Conservation (phyloP, 2,113 vertebrate species). For the Ellobius talpinus region DNA sequence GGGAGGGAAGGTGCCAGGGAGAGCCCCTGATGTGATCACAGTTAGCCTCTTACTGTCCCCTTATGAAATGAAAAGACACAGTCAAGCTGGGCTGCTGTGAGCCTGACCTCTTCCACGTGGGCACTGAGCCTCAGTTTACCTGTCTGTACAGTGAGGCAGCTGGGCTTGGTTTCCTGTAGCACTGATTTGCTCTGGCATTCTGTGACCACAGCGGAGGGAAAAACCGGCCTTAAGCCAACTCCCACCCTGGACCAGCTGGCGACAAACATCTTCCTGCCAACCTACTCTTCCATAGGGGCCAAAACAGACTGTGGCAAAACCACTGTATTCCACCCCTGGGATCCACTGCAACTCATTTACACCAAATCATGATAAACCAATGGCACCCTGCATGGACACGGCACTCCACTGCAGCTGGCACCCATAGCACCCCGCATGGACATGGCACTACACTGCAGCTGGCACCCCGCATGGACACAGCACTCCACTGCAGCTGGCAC, state of each 20-base stretch:
- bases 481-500: neutral
- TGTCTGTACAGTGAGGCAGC: neutral
- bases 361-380: neutral
- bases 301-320: neutral
- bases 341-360: neutral
- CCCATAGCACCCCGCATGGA: neutral
- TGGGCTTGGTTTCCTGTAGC: neutral
- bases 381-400: fast-evolving
- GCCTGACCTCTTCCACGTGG: neutral
- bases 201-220: neutral
- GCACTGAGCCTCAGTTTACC: neutral
- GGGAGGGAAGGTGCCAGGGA: too few relatives aligned
- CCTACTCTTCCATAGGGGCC: fast-evolving
- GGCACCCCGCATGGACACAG: fast-evolving
- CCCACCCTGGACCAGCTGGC: neutral
- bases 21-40: fast-evolving
- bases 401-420: neutral
- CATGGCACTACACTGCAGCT: too few relatives aligned
- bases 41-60: neutral
- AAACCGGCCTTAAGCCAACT: neutral
- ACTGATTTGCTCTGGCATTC: neutral
- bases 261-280: neutral
- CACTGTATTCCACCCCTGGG: neutral
- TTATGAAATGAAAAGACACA: neutral
- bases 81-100: neutral